Base-by-base conservation (phyloP, 2,888 invertebrate species). In the Brachyptera risi region DNA sequence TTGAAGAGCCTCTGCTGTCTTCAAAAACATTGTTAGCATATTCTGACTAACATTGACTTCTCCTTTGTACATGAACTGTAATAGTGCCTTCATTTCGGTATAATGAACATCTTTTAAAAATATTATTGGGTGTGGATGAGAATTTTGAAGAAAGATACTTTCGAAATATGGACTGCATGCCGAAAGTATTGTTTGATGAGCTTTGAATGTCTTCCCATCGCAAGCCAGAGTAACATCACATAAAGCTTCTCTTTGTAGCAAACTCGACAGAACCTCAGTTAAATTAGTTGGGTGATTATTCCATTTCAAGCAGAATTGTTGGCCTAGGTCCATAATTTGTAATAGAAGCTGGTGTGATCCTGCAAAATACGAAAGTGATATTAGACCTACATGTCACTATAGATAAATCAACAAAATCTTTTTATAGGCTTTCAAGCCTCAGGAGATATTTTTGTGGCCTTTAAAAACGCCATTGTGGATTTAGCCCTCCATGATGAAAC, bases 121-220 rank as follows among this genome's bases (percentile, higher is more conserved):
- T 79, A 93, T 92, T 75, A 93, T 92, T 64, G 92, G 92, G 79
- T 92, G 92, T 72, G 92, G 92, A 80, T 92, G 92, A 69, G 82
- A 83, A 76, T 92, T 92, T 79, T 90, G 89, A 73, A 91, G 83
- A 79, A 92, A 91, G 80, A 93, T 87, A 75, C 83, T 90, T 82
- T 94, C 92, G 78, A 94, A 94, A 80, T 93, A 94, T 67, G 93
- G 92, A 80, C 93, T 93, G 79, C 93, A 94, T 71, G 93, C 94
- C 65, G 93, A 93, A 70, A 94, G 81, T 78, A 94, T 92, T 69
- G 92, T 92, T 80, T 93, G 92, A 80, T 94, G 94, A 73, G 94
- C 94, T 84, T 87, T 79, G 68, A 84, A 81, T 61, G 68, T 70
- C 62, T 67, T 89, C 73, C 92, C 92, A 75, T 92, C 92, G 77